Base-by-base conservation (phyloP, 1,140 invertebrate genomes). In the Drosophila prosaltans region DNA sequence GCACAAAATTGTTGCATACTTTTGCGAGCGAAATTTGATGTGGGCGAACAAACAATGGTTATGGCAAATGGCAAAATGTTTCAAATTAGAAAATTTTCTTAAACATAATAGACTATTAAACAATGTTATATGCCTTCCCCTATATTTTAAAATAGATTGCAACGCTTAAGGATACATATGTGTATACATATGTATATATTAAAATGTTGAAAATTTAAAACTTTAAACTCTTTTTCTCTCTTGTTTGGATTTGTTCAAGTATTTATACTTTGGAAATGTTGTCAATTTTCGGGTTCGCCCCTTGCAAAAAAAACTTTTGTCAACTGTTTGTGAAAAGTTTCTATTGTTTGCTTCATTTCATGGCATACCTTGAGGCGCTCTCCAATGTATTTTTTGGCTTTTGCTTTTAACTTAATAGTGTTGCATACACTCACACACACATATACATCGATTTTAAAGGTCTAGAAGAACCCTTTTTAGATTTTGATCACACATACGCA, bases 321-420 rank as follows among this genome's bases (percentile, higher is more conserved):
- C 54, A 59, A 59, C 65, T 51, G 55, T 54, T 58, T 39, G 32
- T 26, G 24, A 11, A 43, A 21, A 30, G 26, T 51, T 68, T 68
- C 60, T 43, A 62, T 59, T 16, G n/a, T 55, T 63, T 57, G 48
- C 76, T 68, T 72, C 63, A 51, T 72, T 76, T 82, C 78, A 80
- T 81, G 83, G 80, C 84, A 84, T 81, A 84, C 84, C 84, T 88
- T 78, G 62, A 78, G 84, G 84, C 77, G 71, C 69, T 80, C 74
- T 74, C 75, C 72, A 69, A 68, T 73, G 77, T 48, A 11, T 48
- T 48, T 43, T 75, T 68, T 86, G 83, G 83, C 82, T 82, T 86
- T 77, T 82, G 83, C 83, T 89, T 88, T 86, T 77, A 85, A 78
- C 83, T 88, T 86, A 75, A 79, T 79, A 79, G 76, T 79, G 69